These are phyloP conservation scores for Ferdinandea cuprea DNA, from an alignment of 2,888 invertebrate genomes.

Conservation along the genomic window DNA sequence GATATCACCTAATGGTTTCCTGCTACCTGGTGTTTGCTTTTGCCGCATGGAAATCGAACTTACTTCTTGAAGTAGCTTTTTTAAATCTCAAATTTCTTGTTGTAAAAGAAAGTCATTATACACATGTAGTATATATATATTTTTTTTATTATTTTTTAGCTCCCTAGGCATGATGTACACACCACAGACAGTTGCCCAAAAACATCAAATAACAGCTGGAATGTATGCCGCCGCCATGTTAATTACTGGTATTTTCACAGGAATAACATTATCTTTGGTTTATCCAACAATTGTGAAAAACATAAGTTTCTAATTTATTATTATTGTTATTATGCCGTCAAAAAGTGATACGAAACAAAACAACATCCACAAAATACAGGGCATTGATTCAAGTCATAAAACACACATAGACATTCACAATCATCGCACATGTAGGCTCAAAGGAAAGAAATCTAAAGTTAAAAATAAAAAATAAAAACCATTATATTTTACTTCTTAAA, in stretches of 20 bases:
- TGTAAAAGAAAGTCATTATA: no score
- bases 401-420: neutral
- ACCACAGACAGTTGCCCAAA: conserved; percentile 88
- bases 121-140: neutral
- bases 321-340: neutral
- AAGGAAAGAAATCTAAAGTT: conserved; percentile 20
- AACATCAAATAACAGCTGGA: conserved; percentile 93
- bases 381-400: conserved; percentile 7
- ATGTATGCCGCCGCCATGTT: conserved; percentile 98
- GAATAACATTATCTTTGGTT: conserved; percentile 90
- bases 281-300: conserved; percentile 86
- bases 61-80: no score
- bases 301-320: conserved; percentile 64
- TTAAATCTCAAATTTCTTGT: no score
- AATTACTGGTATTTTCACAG: conserved; percentile 93
- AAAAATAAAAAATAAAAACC: neutral
- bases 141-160: conserved; percentile 83
- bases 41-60: no score
- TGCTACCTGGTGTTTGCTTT: no score
- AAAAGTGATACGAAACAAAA: neutral
- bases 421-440: conserved; percentile 8
- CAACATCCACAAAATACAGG: conserved; percentile 10
- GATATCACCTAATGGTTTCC: no score
- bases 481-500: no score
- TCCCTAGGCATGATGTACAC: conserved; percentile 83